Base-by-base conservation (phyloP, 2,113 vertebrate species). In the Lates calcarifer region DNA sequence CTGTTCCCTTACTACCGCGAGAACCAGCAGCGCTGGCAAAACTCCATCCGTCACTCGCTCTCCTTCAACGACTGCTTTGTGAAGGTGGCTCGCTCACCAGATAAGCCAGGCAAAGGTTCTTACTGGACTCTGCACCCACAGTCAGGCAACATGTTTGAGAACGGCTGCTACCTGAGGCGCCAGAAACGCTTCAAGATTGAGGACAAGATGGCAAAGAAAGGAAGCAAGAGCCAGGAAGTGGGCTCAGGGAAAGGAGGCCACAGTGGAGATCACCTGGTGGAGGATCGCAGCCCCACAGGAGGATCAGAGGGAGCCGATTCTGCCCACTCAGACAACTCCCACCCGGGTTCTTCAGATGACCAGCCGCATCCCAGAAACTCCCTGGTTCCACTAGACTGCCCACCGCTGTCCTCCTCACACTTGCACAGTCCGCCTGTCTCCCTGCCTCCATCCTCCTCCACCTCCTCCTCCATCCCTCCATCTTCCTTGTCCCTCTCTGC, bases 51-150 rank as follows among this genome's bases (percentile, higher is more conserved):
- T 71, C 97, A 98, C 89, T 98, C 97, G 1, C 95, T 98, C 10
- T 98, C 97, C 78, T 98, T 98, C 95, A 97, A 98, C 9, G 97
- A 97, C 93, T 98, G 97, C 92, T 98, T 98, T 0, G 95, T 97
- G 88, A 98, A 97, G 90, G 97, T 97, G 77, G 96, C 96, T 0
- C 96, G 97, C 17, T 97, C 96, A 0, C 97, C 97, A 0, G 96
- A 98, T 92, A 97, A 97, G 83, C 97, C 97, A 0, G 97, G 97
- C 65, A 98, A 98, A 69, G 97, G 97, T 31, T 98, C 97, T 11
- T 97, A 97, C 91, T 98, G 97, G 97, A 96, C 97, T 3, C 93
- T 98, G 83, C 97, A 98, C 91, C 97, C 97, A 3, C 96, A 96
- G 84, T 97, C 96, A 0, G 97, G 97, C 35, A 97, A 98, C 94